Conservation (phyloP, 2,113 vertebrate species). For the Capreolus pygargus region DNA sequence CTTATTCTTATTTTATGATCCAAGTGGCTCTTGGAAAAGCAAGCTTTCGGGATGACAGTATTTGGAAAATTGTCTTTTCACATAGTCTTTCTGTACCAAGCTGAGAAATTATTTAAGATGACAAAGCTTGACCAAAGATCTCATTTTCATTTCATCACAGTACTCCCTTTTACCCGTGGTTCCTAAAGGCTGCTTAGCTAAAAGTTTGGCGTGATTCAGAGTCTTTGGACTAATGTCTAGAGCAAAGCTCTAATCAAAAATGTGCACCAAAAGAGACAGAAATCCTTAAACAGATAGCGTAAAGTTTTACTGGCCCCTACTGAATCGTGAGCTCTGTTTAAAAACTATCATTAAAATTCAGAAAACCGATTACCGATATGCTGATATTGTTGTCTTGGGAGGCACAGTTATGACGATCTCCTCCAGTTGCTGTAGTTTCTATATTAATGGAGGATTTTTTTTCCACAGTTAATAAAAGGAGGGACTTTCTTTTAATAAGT, state of each 20-base stretch:
- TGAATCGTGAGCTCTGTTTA: conserved; percentile 80
- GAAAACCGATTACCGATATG: conserved; percentile 79
- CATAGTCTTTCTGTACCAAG: neutral
- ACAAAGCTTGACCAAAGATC: neutral
- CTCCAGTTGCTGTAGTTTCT: conserved; percentile 65
- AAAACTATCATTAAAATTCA: conserved; percentile 82
- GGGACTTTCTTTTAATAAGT: conserved; percentile 76
- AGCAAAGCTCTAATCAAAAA: conserved; percentile 80
- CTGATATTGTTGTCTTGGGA: conserved; percentile 79
- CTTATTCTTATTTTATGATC: neutral
- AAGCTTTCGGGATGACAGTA: neutral
- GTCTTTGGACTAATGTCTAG: conserved; percentile 71
- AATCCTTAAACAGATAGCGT: conserved; percentile 78
- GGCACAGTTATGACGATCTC: conserved; percentile 61
- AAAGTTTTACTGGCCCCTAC: conserved; percentile 81
- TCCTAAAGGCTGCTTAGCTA: neutral
- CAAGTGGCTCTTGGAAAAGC: neutral
- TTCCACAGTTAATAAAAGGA: conserved; percentile 77
- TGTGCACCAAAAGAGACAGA: conserved; percentile 67
- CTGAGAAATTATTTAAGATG: neutral
- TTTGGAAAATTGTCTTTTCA: neutral
- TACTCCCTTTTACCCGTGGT: neutral
- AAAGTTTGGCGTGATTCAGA: conserved; percentile 3
- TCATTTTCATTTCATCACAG: conserved; percentile 25
- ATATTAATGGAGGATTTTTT: conserved; percentile 79